These are phyloP conservation scores for Peribatodes rhomboidaria DNA, from an alignment of 2,888 invertebrate genomes.

Conservation along the genomic window DNA sequence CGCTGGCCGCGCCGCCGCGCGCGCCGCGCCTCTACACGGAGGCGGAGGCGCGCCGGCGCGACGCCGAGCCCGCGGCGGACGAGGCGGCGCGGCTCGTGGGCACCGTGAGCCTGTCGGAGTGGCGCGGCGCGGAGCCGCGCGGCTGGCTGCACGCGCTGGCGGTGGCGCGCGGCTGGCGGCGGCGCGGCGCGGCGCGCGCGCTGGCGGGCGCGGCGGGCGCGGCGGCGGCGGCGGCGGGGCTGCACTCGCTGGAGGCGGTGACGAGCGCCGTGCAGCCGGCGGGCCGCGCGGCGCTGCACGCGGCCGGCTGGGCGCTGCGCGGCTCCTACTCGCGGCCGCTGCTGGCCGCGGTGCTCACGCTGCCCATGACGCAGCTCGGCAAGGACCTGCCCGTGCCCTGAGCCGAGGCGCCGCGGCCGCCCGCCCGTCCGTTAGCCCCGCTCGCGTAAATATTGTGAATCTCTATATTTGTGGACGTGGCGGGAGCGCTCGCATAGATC, in stretches of 20 bases:
- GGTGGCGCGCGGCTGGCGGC: slow-evolving; percentile 49
- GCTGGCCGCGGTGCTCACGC: slow-evolving; percentile 62
- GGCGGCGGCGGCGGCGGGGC: slow-evolving; percentile 39
- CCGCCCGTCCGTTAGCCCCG: no score
- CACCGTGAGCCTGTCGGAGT: slow-evolving; percentile 60
- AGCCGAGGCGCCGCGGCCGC: not conserved
- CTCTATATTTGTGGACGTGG: not conserved
- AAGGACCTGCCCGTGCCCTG: slow-evolving; percentile 40
- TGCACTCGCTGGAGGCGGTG: slow-evolving; percentile 47
- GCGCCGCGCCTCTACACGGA: slow-evolving; percentile 35
- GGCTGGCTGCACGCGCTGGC: slow-evolving; percentile 64
- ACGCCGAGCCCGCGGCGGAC: not conserved
- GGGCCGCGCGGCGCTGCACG: slow-evolving; percentile 51
- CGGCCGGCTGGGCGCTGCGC: slow-evolving; percentile 59
- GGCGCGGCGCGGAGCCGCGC: slow-evolving; percentile 52
- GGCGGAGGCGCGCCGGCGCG: slow-evolving; percentile 15
- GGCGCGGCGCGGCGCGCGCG: slow-evolving; percentile 56
- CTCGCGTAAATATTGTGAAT: not conserved
- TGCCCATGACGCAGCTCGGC: slow-evolving; percentile 59
- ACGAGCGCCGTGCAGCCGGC: slow-evolving; percentile 51
- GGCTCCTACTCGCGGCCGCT: slow-evolving; percentile 63
- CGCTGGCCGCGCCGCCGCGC: not conserved
- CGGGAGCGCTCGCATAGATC: not conserved
- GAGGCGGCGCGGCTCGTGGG: slow-evolving; percentile 56
- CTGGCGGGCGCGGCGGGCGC: slow-evolving; percentile 47